Conservation (phyloP, 2,113 vertebrate genomes). For the Tauraco erythrolophus region DNA sequence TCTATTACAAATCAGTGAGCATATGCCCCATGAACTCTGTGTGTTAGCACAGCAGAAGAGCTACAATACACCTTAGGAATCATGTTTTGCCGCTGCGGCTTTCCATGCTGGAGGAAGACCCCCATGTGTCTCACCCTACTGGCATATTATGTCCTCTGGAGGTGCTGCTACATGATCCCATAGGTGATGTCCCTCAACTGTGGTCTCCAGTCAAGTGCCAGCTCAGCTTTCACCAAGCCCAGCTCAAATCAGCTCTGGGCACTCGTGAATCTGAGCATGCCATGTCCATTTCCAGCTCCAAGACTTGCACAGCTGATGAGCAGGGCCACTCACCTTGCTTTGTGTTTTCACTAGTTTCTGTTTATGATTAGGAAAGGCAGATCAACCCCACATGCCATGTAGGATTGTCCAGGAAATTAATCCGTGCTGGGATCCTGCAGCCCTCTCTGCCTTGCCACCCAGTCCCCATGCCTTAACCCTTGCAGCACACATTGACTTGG, state of each 20-base stretch:
- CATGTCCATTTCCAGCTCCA: neutral
- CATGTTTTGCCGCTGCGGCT: neutral
- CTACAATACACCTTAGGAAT: neutral
- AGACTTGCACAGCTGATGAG: neutral
- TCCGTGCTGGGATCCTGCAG: neutral
- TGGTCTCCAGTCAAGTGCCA: neutral
- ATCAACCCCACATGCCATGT: neutral
- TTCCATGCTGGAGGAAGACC: neutral
- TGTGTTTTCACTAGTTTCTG: neutral
- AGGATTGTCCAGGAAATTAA: neutral
- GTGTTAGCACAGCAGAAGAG: neutral
- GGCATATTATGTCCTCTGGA: rapidly evolving
- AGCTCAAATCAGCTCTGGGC: neutral
- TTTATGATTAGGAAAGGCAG: neutral
- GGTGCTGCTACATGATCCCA: neutral
- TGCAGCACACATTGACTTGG: rapidly evolving
- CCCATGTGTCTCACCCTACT: neutral
- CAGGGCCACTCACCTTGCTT: neutral
- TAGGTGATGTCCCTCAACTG: neutral
- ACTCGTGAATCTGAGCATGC: rapidly evolving
- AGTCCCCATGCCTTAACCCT: neutral
- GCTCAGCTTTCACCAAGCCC: neutral
- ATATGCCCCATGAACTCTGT: neutral
- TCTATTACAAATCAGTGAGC: rapidly evolving
- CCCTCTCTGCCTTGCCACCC: neutral